Base-by-base conservation (phyloP, 2,113 vertebrate species). In the Origma solitaria region DNA sequence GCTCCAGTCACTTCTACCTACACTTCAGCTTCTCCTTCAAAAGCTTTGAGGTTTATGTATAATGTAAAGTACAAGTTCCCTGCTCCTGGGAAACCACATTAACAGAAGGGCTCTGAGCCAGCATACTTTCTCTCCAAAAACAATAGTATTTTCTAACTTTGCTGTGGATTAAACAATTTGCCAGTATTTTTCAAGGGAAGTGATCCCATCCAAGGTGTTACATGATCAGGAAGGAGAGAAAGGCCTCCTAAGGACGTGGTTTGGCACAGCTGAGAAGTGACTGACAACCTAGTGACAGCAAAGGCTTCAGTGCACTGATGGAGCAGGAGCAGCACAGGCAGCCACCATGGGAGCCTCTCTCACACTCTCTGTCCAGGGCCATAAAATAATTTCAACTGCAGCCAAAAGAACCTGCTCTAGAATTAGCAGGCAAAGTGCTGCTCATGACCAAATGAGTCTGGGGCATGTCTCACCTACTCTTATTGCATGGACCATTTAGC, bases 1-100 rank as follows among this genome's bases (percentile, higher is more conserved):
- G 68, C 30, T 88, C 35, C 87, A 90, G 35, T 38, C 54, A 70
- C 47, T 81, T 90, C 95, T 94, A 91, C n/a, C 88, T 93, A 88
- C 58, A 80, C 51, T 88, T 80, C 42, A 80, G 44, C 62, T 85
- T 37, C 56, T 70, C 79, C 82, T 87, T 68, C 75, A 83, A 82
- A 70, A 27, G 54, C 51, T 73, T 44, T 58, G 50, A 69, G 30
- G 88, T 66, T 89, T 38, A 82, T 70, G 40, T n/a, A 57, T 23
- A 89, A 75, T 21, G 44, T 72, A 38, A 66, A 82, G 70, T 25
- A 79, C 31, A 79, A 82, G 58, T 35, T 68, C 53, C 22, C 57
- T 50, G 17, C 10, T 33, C 66, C 76, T 66, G 22, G 21, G 53
- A 93, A 90, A 69, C 50, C 54, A 56, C 35, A 68, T 42, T n/a